These are phyloP conservation scores for Platysternon megacephalum DNA, from an alignment of 2,113 vertebrate species.

Conservation along the genomic window DNA sequence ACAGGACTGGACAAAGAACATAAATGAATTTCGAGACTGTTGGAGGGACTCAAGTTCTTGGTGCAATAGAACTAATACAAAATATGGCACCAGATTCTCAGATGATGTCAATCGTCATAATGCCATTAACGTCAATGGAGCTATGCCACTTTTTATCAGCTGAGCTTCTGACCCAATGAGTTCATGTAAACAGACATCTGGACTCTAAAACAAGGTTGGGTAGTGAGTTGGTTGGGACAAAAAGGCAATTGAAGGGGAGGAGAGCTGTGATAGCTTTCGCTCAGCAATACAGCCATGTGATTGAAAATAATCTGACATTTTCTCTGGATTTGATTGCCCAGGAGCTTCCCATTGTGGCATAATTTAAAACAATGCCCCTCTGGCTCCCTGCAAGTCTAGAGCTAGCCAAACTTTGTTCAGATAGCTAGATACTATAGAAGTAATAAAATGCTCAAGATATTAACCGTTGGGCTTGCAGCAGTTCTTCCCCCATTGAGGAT, in stretches of 20 bases:
- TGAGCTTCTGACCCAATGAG: neutral
- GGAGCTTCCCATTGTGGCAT: neutral
- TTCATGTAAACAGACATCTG: neutral
- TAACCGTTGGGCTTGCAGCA: conserved; percentile 23
- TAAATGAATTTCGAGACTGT: neutral
- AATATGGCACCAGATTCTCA: neutral
- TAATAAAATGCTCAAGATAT: conserved; percentile 15
- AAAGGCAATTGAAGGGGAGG: neutral
- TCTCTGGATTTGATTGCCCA: neutral
- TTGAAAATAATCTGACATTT: conserved; percentile 14
- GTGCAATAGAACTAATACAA: neutral
- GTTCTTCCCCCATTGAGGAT: conserved; percentile 23
- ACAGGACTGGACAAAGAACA: neutral
- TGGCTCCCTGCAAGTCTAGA: neutral
- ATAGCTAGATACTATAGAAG: neutral
- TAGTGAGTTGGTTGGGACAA: neutral
- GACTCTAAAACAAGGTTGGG: neutral
- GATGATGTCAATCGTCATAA: accelerated
- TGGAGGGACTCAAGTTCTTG: neutral
- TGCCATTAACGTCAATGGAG: neutral
- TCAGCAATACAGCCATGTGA: neutral
- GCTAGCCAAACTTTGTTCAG: conserved; percentile 15
- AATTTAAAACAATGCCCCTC: conserved; percentile 8
- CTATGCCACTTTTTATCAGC: neutral
- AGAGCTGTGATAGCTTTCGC: neutral